These are phyloP conservation scores for Danaus chrysippus DNA, from an alignment of 2,888 invertebrate genomes.

Conservation along the genomic window DNA sequence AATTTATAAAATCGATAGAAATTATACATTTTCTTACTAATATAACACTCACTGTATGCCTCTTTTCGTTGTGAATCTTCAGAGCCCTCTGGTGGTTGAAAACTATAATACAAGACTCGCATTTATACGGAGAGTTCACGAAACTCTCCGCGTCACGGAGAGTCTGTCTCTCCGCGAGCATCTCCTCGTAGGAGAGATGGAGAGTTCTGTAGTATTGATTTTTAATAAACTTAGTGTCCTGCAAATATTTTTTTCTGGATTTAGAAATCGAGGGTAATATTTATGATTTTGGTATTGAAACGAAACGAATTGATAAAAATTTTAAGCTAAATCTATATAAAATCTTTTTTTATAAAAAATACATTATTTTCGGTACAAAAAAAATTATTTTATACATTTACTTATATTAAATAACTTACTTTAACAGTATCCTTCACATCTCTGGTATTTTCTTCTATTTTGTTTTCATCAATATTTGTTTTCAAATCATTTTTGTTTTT, in stretches of 20 bases:
- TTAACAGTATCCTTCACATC: too few relatives aligned
- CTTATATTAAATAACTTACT: too few relatives aligned
- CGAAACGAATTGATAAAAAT: too few relatives aligned
- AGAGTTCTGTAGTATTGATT: conserved; percentile 36
- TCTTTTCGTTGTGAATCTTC: conserved; percentile 40
- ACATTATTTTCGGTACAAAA: too few relatives aligned
- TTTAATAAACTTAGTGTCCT: conserved; percentile 11
- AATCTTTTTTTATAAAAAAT: too few relatives aligned
- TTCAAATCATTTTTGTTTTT: too few relatives aligned
- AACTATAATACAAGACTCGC: conserved; percentile 47
- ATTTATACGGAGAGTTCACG: conserved; percentile 43
- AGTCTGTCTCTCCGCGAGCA: conserved; percentile 47
- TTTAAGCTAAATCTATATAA: too few relatives aligned
- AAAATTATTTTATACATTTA: too few relatives aligned
- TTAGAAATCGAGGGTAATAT: conserved; percentile 2
- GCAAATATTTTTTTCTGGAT: conserved; percentile 9
- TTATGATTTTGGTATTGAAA: neutral
- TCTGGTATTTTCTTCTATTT: too few relatives aligned
- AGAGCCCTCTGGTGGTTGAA: conserved; percentile 46
- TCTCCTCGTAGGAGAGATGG: conserved; percentile 54
- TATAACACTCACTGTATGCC: conserved; percentile 40
- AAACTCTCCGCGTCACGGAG: conserved; percentile 41
- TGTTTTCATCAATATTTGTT: too few relatives aligned
- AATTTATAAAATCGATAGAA: too few relatives aligned
- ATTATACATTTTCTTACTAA: neutral